Percentiles rank a stretch among this genome's conserved stretches.
Conservation (phyloP, 2,797 vertebrate genomes). For the Botia almorhae region DNA sequence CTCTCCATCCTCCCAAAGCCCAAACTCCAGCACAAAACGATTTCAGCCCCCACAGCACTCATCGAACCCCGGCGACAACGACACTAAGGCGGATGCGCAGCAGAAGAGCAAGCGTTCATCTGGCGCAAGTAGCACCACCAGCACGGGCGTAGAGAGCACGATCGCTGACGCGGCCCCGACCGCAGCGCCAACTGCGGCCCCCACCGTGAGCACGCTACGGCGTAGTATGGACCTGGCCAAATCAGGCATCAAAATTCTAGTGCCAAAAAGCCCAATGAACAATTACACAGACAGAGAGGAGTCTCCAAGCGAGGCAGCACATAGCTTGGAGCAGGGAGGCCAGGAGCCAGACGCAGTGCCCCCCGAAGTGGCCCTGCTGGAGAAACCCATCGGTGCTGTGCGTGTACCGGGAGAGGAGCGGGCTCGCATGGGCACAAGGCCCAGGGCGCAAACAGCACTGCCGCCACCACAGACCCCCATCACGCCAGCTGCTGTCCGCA, state of each 20-base stretch:
- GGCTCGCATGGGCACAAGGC: conserved; percentile 94
- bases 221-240: conserved; percentile 91
- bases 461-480: conserved; percentile 81
- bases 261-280: conserved; percentile 96
- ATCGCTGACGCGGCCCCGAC: neutral
- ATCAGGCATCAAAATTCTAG: conserved; percentile 95
- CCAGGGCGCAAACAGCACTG: conserved; percentile 80
- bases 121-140: too few species aligned
- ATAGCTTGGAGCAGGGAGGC: conserved; percentile 84
- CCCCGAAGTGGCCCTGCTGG: conserved; percentile 89
- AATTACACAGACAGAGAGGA: conserved; percentile 84
- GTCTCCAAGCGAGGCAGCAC: conserved; percentile 87
- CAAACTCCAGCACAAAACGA: conserved; percentile 26
- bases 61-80: conserved; percentile 67
- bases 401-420: conserved; percentile 90
- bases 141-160: neutral
- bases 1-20: conserved; percentile 15
- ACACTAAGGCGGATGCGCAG: conserved; percentile 67
- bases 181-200: conserved; percentile 62
- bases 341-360: conserved; percentile 89
- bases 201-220: conserved; percentile 74
- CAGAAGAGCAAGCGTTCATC: conserved; percentile 76
- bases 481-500: conserved; percentile 82
- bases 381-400: conserved; percentile 84
- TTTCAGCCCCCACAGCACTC: conserved; percentile 32